phyloP scores from a whole-genome alignment of 53 echinoderm and acorn worm species.

The Hippasteria phrygiana region DNA sequence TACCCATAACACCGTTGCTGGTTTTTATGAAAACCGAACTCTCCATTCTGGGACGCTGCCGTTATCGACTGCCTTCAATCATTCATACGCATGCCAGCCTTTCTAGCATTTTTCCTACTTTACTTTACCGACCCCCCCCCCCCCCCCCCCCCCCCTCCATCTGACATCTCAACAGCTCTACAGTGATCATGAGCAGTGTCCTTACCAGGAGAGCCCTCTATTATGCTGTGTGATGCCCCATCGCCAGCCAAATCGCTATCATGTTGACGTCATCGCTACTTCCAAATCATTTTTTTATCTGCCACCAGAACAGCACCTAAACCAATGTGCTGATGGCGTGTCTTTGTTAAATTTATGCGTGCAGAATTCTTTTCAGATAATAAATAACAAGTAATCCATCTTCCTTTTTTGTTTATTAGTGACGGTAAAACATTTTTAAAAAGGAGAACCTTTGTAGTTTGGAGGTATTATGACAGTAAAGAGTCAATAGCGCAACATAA shows the following conservation, averaged over 20 bases:
- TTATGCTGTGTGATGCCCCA: neutral
- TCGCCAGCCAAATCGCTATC: neutral
- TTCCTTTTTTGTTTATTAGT: too few species aligned
- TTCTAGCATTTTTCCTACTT: neutral
- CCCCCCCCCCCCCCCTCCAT: neutral
- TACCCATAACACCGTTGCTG: too few species aligned
- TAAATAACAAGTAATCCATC: too few species aligned
- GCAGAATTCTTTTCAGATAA: too few species aligned
- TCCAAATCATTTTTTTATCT: too few species aligned
- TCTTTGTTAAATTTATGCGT: too few species aligned
- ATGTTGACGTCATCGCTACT: neutral
- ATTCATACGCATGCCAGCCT: neutral
- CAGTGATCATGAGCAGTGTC: slow-evolving; percentile 4
- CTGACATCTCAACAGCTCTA: slow-evolving; percentile 29
- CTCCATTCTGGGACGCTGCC: neutral
- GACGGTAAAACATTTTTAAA: too few species aligned
- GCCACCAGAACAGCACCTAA: too few species aligned
- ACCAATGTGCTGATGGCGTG: too few species aligned
- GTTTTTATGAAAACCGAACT: too few species aligned
- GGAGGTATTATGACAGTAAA: neutral
- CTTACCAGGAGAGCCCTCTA: neutral
- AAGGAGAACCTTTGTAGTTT: too few species aligned
- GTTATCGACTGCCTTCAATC: slow-evolving; percentile 50
- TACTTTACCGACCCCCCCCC: neutral
- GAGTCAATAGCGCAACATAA: neutral